phyloP scores from a whole-genome alignment of 2,797 vertebrate species.

The Ceryle rudis region DNA sequence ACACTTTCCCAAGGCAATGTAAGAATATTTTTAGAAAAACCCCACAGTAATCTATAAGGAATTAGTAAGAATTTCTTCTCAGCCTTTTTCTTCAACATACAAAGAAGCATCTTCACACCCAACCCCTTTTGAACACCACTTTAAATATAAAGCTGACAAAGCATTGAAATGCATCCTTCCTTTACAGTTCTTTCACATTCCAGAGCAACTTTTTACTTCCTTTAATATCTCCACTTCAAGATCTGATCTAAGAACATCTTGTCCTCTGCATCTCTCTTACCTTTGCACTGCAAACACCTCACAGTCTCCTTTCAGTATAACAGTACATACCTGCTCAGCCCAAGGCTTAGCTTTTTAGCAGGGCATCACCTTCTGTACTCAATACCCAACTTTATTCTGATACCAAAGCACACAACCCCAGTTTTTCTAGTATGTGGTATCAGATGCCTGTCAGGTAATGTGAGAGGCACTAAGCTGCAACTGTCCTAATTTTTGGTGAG shows the following conservation, averaged over 20 bases:
- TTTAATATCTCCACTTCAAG: background rate
- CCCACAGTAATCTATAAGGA: background rate
- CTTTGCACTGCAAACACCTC: background rate
- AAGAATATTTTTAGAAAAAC: background rate
- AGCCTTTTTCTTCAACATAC: background rate
- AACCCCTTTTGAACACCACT: background rate
- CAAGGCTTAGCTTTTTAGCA: background rate
- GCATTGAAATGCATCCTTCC: background rate
- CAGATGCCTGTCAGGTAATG: background rate
- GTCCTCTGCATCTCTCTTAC: background rate
- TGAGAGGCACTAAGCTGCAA: background rate
- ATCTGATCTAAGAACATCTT: background rate
- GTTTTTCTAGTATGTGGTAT: background rate
- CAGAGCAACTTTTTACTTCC: background rate
- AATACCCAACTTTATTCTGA: background rate
- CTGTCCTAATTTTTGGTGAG: background rate
- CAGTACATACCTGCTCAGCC: background rate
- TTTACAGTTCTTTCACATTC: background rate
- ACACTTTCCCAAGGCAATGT: background rate
- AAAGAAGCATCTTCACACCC: background rate
- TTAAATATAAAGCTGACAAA: background rate
- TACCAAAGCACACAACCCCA: background rate
- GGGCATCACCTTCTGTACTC: background rate
- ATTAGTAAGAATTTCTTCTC: background rate
- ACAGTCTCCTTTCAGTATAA: background rate